phyloP scores from a whole-genome alignment of 1,140 invertebrate species.

The Sitobion miscanthi region DNA sequence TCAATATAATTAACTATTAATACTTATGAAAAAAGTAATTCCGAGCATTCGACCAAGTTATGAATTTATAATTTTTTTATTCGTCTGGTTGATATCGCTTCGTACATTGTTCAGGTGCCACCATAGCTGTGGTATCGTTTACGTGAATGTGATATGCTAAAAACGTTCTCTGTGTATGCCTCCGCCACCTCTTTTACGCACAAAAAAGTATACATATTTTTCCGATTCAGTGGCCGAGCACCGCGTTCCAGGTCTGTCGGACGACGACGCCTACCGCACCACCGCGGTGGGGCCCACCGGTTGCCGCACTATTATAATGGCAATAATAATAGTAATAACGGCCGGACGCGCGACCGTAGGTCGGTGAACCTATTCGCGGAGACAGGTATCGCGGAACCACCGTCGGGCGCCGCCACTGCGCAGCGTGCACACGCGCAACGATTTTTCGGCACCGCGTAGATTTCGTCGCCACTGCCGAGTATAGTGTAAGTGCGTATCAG shows the following conservation, averaged over 20 bases:
- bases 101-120: not conserved
- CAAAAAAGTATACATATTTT: not conserved
- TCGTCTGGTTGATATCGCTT: not conserved
- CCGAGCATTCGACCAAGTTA: not conserved
- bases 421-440: not conserved
- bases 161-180: not conserved
- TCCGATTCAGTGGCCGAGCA: not conserved
- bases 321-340: not conserved
- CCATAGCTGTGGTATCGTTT: not conserved
- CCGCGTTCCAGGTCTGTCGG: not conserved
- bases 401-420: not conserved
- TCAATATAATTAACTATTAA: not conserved
- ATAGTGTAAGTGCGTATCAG: not conserved
- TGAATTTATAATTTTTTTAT: not conserved
- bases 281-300: not conserved
- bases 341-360: not conserved
- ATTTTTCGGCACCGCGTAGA: not conserved
- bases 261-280: not conserved
- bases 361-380: conserved; percentile 33
- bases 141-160: not conserved
- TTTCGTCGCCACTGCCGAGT: not conserved
- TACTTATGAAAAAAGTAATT: not conserved
- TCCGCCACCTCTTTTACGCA: not conserved
- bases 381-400: not conserved
- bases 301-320: not conserved